Evolutionary conservation across 2,113 vertebrate species (phyloP).

Genomic region (Lepus europaeus): DNA sequence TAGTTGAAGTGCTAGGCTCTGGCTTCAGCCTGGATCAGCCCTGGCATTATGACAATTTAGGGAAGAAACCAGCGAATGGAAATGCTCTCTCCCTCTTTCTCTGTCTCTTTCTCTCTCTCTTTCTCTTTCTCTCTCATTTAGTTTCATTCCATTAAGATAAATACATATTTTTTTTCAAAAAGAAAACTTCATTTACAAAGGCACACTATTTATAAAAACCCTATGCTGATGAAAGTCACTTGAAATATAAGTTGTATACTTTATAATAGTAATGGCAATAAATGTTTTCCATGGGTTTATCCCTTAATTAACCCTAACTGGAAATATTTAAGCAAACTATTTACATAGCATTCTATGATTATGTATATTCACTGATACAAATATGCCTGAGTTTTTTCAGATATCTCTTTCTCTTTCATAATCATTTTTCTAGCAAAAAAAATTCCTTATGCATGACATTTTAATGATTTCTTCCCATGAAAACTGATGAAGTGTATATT

Average conservation of each 20-base stretch:
- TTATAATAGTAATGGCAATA: neutral
- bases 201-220: neutral
- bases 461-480: slow-evolving; percentile 65
- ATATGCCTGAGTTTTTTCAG: slow-evolving; percentile 11
- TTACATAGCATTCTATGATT: slow-evolving; percentile 42
- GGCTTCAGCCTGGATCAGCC: too few species aligned
- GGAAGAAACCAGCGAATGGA: too few species aligned
- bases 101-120: too few species aligned
- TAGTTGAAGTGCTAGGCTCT: too few species aligned
- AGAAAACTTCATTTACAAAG: neutral
- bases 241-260: neutral
- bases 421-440: slow-evolving; percentile 62
- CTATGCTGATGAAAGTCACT: neutral
- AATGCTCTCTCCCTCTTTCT: too few species aligned
- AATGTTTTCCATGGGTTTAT: neutral
- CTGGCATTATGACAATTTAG: too few species aligned
- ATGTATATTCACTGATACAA: slow-evolving; percentile 42
- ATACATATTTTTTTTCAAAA: neutral
- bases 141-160: too few species aligned
- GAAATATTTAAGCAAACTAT: neutral
- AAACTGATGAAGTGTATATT: slow-evolving; percentile 66
- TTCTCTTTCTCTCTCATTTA: too few species aligned
- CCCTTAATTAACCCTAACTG: neutral
- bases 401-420: slow-evolving; percentile 48
- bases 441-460: slow-evolving; percentile 58